Percentiles rank a stretch among this genome's conserved stretches.
Evolutionary conservation across 2,888 invertebrate species (phyloP).

Genomic region (Hydriomena furcata): DNA sequence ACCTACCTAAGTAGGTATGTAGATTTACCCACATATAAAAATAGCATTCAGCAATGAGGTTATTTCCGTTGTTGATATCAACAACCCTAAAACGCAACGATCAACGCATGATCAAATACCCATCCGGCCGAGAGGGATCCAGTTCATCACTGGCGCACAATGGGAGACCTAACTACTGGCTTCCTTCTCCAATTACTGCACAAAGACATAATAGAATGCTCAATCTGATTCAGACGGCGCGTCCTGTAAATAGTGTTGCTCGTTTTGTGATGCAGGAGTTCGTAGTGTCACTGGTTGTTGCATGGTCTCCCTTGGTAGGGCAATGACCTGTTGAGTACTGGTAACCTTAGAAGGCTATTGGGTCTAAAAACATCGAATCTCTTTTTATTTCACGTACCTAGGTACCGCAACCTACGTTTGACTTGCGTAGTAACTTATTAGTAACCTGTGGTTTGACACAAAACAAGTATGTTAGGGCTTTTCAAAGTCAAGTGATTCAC

Average conservation of each 20-base stretch:
- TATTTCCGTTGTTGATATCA: neutral
- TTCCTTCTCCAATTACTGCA: constrained; percentile 65
- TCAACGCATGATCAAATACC: constrained; percentile 28
- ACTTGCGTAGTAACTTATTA: too few species aligned
- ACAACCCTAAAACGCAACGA: constrained; percentile 17
- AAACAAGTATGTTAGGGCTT: too few species aligned
- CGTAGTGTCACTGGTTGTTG: neutral
- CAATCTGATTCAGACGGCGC: constrained; percentile 58
- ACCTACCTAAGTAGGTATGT: neutral
- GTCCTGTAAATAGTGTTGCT: constrained; percentile 56
- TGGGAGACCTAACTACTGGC: constrained; percentile 55
- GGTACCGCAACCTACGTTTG: too few species aligned
- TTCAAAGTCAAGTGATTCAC: too few species aligned
- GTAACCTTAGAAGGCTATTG: too few species aligned
- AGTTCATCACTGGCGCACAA: constrained; percentile 48
- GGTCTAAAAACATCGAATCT: too few species aligned
- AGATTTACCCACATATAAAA: neutral
- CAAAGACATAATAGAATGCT: constrained; percentile 68
- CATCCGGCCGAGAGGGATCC: constrained; percentile 24
- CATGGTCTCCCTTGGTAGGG: too few species aligned
- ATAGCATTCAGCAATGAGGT: neutral
- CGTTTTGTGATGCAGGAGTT: constrained; percentile 4
- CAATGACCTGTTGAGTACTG: too few species aligned
- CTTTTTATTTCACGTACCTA: too few species aligned
- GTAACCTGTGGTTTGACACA: too few species aligned